Evolutionary conservation across 2,888 invertebrate species (phyloP).

Genomic region (Andrena dorsata): DNA sequence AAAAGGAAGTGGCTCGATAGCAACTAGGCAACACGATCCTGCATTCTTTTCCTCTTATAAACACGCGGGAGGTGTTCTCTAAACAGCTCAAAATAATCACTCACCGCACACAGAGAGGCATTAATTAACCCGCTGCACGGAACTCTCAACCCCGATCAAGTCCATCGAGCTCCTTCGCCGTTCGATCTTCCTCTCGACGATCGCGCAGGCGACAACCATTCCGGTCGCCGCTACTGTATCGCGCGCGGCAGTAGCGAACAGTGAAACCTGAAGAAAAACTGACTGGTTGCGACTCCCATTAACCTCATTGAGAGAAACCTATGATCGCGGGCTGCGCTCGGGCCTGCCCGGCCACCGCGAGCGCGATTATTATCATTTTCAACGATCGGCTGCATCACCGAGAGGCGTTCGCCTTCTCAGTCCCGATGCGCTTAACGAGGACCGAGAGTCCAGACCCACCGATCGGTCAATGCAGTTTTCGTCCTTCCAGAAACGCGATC

Average conservation of each 20-base stretch:
- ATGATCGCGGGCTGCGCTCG: slow-evolving; percentile 37
- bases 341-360: background rate
- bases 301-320: slow-evolving; percentile 70
- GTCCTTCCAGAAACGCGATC: slow-evolving; percentile 10
- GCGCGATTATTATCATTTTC: slow-evolving; percentile 60
- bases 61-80: background rate
- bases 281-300: slow-evolving; percentile 62
- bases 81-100: background rate
- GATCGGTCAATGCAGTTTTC: slow-evolving; percentile 18
- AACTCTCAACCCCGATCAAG: background rate
- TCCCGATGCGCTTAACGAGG: slow-evolving; percentile 9
- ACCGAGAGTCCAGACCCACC: background rate
- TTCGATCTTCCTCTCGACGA: background rate
- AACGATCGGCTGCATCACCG: slow-evolving; percentile 8
- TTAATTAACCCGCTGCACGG: too few relatives aligned
- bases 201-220: background rate
- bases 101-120: too few relatives aligned
- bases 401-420: background rate
- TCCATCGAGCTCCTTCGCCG: background rate
- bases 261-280: slow-evolving; percentile 70
- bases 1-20: slow-evolving; percentile 16
- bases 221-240: background rate
- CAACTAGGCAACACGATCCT: background rate
- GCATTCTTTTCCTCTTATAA: background rate
- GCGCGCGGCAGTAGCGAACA: slow-evolving; percentile 13